These are phyloP conservation scores for Tachycineta bicolor DNA, from an alignment of 2,113 vertebrate genomes.

Conservation along the genomic window DNA sequence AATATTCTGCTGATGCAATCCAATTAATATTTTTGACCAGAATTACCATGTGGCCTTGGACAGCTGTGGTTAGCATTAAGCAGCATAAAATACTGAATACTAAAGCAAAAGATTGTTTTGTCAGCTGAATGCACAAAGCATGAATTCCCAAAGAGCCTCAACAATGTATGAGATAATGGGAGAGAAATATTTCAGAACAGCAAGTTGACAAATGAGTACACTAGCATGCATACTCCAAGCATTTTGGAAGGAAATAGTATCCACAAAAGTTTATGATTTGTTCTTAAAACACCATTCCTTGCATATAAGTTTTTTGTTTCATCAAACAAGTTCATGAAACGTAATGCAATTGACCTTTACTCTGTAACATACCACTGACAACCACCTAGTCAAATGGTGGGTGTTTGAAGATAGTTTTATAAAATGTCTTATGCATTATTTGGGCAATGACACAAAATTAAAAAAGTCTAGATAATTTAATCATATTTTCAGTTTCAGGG, in stretches of 20 bases:
- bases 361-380: background rate
- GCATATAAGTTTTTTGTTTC: background rate
- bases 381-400: background rate
- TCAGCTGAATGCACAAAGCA: constrained; percentile 25
- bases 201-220: constrained; percentile 10
- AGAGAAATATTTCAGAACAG: constrained; percentile 59
- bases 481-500: background rate
- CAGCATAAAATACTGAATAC: constrained; percentile 42
- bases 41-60: background rate
- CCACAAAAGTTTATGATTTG: background rate
- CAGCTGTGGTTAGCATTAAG: constrained; percentile 6
- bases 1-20: background rate
- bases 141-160: constrained; percentile 44
- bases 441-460: constrained; percentile 1
- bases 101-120: constrained; percentile 52
- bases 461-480: constrained; percentile 31
- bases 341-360: background rate
- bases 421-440: background rate
- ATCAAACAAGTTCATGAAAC: background rate
- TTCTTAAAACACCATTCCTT: background rate
- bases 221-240: background rate
- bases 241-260: constrained; percentile 2
- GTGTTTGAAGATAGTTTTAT: background rate
- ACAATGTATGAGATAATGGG: constrained; percentile 6
- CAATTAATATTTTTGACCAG: background rate